Evolutionary conservation across 2,113 vertebrate species (phyloP).

Genomic region (Elephas maximus): DNA sequence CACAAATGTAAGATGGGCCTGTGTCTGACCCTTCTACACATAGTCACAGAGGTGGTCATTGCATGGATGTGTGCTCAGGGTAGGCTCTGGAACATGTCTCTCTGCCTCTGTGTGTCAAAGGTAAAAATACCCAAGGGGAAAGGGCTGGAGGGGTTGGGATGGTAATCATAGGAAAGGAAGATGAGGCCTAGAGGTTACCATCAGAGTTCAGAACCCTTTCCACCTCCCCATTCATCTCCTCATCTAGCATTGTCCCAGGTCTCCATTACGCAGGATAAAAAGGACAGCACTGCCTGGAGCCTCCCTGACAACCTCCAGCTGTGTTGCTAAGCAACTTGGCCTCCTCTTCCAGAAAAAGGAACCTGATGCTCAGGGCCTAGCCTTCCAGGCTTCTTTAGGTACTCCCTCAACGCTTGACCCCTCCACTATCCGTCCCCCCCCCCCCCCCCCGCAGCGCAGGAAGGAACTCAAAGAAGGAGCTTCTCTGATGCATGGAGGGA

Average conservation of each 20-base stretch:
- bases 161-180: not conserved
- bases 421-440: not conserved
- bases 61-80: not conserved
- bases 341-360: constrained; percentile 67
- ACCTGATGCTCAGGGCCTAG: not conserved
- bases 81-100: not conserved
- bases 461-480: not conserved
- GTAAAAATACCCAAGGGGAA: not conserved
- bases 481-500: not conserved
- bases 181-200: not conserved
- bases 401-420: not conserved
- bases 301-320: constrained; percentile 64
- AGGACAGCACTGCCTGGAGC: not conserved
- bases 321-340: constrained; percentile 80
- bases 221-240: not conserved
- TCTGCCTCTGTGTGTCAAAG: not conserved
- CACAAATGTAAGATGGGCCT: not conserved
- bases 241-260: not conserved
- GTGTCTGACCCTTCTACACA: not conserved
- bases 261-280: not conserved
- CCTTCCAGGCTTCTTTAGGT: not conserved
- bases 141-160: not conserved
- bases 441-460: not conserved
- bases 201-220: not conserved
- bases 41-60: not conserved